Base-by-base conservation (phyloP, 2,797 vertebrate species). In the Pangasius macronema region DNA sequence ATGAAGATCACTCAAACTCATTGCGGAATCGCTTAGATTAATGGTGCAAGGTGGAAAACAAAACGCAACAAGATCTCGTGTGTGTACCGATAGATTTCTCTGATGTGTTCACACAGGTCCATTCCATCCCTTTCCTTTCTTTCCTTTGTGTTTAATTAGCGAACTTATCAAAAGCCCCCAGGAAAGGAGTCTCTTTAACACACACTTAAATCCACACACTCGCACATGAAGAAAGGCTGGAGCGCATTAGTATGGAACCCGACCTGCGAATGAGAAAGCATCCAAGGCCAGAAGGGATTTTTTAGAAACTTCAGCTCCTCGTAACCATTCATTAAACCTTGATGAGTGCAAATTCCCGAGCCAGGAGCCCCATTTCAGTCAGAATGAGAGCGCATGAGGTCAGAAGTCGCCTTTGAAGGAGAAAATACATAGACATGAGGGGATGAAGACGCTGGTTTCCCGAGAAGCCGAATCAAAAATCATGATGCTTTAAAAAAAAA, bases 131-230 rank as follows among this genome's bases (percentile, higher is more conserved):
- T 67, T 79, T 88, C 88, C 89, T 91, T 85, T 81, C 57, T 67
- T 79, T 88, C 88, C 89, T 91, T 85, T 81, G 72, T 91, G 91
- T 92, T 94, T 93, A 92, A 93, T 93, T 92, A 93, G 87, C 72
- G 85, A 88, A n/a, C 65, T 90, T 82, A 83, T 81, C 33, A 70
- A 82, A 57, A 80, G 70, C 85, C 83, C 7, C 72, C 42, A 90
- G 57, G 79, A 42, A n/a, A 59, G 33, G 33, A 59, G 9, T 39
- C 53, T 73, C 73, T 77, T 27, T 4, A 53, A 63, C 63, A 82
- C 72, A 88, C 55, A 63, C 14, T 68, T 24, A 61, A 27, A 57
- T 49, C 65, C 24, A 49, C 42, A 67, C 30, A 81, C 83, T n/a
- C 76, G 73, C 65, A 20, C 67, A 86, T 51, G 49, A 59, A 30